Evolutionary conservation across 2,113 vertebrate genomes (phyloP).

Genomic region (Chroicocephalus ridibundus): DNA sequence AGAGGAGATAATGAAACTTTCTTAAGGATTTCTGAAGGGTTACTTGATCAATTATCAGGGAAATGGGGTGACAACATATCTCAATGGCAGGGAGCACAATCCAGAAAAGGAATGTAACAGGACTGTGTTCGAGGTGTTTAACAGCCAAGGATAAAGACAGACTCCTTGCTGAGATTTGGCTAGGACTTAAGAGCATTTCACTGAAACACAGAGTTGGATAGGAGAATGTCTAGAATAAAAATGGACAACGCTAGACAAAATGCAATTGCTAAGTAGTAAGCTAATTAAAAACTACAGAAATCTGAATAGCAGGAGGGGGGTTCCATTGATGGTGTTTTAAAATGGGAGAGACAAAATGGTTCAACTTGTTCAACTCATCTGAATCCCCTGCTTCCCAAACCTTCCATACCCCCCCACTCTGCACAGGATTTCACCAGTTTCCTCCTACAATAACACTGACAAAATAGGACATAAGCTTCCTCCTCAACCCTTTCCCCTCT

Average conservation of each 20-base stretch:
- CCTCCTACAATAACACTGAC: not conserved
- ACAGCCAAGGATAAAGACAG: not conserved
- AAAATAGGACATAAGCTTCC: not conserved
- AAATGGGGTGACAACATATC: not conserved
- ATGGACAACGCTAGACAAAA: not conserved
- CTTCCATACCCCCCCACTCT: not conserved
- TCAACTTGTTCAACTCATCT: not conserved
- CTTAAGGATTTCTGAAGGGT: not conserved
- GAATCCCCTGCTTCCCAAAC: not conserved
- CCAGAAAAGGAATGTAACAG: not conserved
- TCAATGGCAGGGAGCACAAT: not conserved
- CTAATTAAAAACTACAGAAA: not conserved
- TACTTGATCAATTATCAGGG: not conserved
- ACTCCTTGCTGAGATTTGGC: not conserved
- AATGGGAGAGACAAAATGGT: not conserved
- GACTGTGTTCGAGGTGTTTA: not conserved
- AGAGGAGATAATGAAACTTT: not conserved
- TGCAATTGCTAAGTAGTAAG: not conserved
- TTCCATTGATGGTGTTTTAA: not conserved
- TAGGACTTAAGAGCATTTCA: not conserved
- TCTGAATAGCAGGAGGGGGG: not conserved
- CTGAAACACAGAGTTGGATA: not conserved
- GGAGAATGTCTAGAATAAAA: not conserved
- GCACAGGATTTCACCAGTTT: not conserved
- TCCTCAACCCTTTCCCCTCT: not conserved